Base-by-base conservation (phyloP, 2,888 invertebrate genomes). In the Tenthredo livida region DNA sequence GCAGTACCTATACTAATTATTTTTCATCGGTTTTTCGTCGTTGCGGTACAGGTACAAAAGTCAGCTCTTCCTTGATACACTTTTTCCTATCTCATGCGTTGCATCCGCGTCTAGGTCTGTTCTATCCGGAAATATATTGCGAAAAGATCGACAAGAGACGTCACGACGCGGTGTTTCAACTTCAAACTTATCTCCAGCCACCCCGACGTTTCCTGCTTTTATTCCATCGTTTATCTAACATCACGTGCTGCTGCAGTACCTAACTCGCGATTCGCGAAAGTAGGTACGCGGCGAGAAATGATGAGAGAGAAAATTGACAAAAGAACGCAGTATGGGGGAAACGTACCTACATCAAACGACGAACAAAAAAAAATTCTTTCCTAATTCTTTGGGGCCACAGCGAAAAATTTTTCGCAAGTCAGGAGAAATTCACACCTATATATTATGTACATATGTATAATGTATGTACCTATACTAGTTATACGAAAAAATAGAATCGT, bases 281-380 rank as follows among this genome's bases (percentile, higher is more conserved):
- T 43, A 73, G n/a, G n/a, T n/a, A n/a, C n/a, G n/a, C 40, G 72
- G 21, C 43, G 72, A 43, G 72, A 72, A 72, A 72, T 72, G 72
- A 72, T 40, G 72, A 72, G 72, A 72, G 43, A 73, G 43, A 43
- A 73, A 73, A 73, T 73, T 73, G 43, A 73, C 72, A 43, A 43
- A 73, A 73, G 72, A 43, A 43, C 40, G 40, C 10, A n/a, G 6
- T 33, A 33, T 6, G 33, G 33, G 67, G 15, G 7, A 33, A 67
- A 25, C n/a, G 7, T 61, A 9, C 21, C 17, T 25, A 21, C 25
- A 21, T 25, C 25, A 61, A 61, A 61, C 61, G 12, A 61, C 12
- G 12, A 7, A 67, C 15, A 67, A 17, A 67, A 29, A 29, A 29
- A 33, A 67, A 67, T 33, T 67, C 67, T 33, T 33, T 10, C 33